Conservation (phyloP, 2,797 vertebrate genomes). For the Cossypha heuglini region DNA sequence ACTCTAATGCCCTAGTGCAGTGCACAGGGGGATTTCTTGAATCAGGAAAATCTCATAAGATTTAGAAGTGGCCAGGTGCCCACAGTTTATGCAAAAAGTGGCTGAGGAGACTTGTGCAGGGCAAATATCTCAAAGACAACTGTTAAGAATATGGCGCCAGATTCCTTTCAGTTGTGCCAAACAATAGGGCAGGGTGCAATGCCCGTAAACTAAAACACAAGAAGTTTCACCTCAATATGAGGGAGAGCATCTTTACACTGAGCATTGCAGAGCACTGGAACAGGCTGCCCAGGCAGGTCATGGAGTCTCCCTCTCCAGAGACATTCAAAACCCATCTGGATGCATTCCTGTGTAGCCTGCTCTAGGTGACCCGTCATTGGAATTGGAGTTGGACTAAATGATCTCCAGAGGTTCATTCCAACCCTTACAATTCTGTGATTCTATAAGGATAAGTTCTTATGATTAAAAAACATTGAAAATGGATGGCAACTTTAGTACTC, state of each 20-base stretch:
- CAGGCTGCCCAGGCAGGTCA: not conserved
- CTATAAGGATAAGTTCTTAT: accelerated
- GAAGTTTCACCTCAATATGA: not conserved
- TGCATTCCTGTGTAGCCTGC: too few relatives aligned
- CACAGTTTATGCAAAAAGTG: accelerated
- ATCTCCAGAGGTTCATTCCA: not conserved
- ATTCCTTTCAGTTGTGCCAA: not conserved
- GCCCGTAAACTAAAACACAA: not conserved
- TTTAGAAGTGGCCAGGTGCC: not conserved
- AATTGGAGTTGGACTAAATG: not conserved
- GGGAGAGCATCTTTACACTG: not conserved
- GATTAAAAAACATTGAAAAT: not conserved
- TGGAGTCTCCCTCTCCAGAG: too few relatives aligned
- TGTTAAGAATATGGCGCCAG: not conserved
- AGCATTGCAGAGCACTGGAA: too few relatives aligned
- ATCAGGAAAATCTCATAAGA: not conserved
- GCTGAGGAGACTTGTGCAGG: not conserved
- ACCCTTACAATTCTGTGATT: not conserved
- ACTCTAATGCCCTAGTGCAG: accelerated
- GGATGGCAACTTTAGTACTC: not conserved
- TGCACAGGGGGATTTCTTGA: not conserved
- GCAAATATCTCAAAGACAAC: not conserved
- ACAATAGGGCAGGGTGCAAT: not conserved
- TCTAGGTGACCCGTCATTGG: too few relatives aligned
- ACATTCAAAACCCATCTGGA: not conserved